Conservation (phyloP, 2,797 vertebrate genomes). For the Zalophus californianus region DNA sequence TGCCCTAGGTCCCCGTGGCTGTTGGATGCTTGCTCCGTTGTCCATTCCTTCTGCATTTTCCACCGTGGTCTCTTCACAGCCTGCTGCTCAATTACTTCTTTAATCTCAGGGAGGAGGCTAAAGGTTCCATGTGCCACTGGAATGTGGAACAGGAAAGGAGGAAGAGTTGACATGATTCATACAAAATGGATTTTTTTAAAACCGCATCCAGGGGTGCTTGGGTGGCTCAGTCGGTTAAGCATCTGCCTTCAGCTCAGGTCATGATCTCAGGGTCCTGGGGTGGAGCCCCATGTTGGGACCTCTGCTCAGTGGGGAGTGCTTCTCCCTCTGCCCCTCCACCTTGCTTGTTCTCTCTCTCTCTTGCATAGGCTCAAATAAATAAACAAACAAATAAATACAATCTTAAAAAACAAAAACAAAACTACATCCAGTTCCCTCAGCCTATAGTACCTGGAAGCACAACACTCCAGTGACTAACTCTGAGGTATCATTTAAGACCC, state of each 20-base stretch:
- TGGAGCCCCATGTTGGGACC: neutral
- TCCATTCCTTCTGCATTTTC: neutral
- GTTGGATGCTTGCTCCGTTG: neutral
- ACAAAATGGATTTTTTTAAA: neutral
- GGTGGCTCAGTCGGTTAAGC: neutral
- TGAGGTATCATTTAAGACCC: neutral
- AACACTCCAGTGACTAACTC: neutral
- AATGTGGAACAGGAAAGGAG: neutral
- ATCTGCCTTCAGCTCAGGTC: neutral
- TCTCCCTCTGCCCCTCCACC: too few species aligned
- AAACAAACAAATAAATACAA: neutral
- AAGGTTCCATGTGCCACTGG: neutral
- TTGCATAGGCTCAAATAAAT: neutral
- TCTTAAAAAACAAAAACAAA: neutral
- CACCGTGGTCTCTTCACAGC: neutral
- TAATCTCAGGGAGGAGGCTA: neutral
- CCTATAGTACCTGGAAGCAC: neutral
- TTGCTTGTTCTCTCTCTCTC: neutral
- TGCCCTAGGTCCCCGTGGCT: neutral
- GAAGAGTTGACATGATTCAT: slow-evolving; percentile 6
- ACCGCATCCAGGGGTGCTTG: neutral
- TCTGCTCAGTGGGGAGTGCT: neutral
- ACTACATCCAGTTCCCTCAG: neutral
- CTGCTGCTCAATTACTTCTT: neutral
- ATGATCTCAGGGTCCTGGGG: neutral